Evolutionary conservation across 1,140 invertebrate genomes (phyloP).

Genomic region (Papilio dardanus): DNA sequence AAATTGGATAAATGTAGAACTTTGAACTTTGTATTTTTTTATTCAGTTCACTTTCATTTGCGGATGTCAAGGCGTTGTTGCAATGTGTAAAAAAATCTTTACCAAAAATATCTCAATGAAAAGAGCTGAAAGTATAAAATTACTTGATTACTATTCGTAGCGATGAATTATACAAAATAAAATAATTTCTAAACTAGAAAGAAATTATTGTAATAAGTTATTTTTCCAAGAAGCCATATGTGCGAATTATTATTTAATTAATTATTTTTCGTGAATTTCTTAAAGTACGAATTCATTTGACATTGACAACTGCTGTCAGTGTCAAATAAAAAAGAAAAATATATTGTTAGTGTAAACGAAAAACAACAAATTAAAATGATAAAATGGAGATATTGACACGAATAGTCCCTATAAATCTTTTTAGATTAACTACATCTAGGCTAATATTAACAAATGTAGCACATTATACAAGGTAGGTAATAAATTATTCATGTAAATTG

Average conservation of each 20-base stretch:
- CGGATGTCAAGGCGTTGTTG: not conserved
- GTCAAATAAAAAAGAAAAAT: slow-evolving; percentile 67
- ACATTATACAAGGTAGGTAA: slow-evolving; percentile 69
- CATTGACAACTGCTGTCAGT: slow-evolving; percentile 43
- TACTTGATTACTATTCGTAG: not conserved
- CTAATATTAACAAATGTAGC: slow-evolving; percentile 73
- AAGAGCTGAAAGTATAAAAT: too few species aligned
- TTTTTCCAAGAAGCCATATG: not conserved
- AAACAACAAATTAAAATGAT: slow-evolving; percentile 76
- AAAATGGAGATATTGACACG: slow-evolving; percentile 79
- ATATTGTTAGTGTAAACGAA: slow-evolving; percentile 46
- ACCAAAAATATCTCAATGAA: too few species aligned
- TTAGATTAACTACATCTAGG: slow-evolving; percentile 69
- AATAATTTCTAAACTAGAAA: not conserved
- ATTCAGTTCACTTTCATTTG: not conserved
- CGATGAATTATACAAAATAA: not conserved
- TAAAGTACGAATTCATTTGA: not conserved
- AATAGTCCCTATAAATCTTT: slow-evolving; percentile 68
- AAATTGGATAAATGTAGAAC: slow-evolving; percentile 46
- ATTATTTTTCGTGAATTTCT: not conserved
- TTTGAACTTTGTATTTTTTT: slow-evolving; percentile 43
- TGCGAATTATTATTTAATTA: not conserved
- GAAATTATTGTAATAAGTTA: not conserved
- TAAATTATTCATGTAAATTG: slow-evolving; percentile 30
- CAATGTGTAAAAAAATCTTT: not conserved